Base-by-base conservation (phyloP, 2,888 invertebrate species). In the Heliconius charithonia region DNA sequence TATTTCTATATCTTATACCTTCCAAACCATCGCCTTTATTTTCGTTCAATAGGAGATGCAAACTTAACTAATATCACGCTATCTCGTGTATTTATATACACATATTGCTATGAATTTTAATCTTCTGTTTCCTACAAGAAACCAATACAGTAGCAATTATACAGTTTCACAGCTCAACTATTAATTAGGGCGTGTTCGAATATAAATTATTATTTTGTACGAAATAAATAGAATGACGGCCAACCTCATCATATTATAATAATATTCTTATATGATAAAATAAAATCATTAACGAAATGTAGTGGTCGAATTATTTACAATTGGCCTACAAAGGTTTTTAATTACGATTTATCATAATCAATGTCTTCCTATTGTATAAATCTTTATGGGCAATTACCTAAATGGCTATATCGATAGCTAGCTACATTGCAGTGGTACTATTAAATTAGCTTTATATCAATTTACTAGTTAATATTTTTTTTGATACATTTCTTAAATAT, bases 1-100 rank as follows among this genome's bases (percentile, higher is more conserved):
- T 29, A 16, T 45, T 9, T 71, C 3, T 12, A 7, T 73, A 41
- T 69, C 75, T 41, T 82, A 85, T 90, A 93, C 93, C 93, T 92
- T 92, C 86, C 87, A 87, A 89, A 88, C 86, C 92, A 93, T 93
- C 82, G 88, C 79, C 72, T 81, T 80, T 80, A 78, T 76, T 65
- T 79, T 77, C 76, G 80, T 69, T 81, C 73, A 80, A 81, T 79
- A 82, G 81, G 78, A 79, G 78, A 80, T 82, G 80, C 63, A 90
- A 86, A 86, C 84, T 84, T 83, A 84, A 76, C 86, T 86, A 85
- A 83, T 83, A 87, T 81, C 65, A 81, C 77, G 79, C 81, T 80
- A 80, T 82, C 76, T 79, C 71, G 79, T 79, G 78, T 82, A 84
- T 85, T 84, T 85, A 85, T 85, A 83, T 79, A 81, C 81, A 79